Evolutionary conservation across 2,888 invertebrate species (phyloP).

Genomic region (Polyploca ridens): DNA sequence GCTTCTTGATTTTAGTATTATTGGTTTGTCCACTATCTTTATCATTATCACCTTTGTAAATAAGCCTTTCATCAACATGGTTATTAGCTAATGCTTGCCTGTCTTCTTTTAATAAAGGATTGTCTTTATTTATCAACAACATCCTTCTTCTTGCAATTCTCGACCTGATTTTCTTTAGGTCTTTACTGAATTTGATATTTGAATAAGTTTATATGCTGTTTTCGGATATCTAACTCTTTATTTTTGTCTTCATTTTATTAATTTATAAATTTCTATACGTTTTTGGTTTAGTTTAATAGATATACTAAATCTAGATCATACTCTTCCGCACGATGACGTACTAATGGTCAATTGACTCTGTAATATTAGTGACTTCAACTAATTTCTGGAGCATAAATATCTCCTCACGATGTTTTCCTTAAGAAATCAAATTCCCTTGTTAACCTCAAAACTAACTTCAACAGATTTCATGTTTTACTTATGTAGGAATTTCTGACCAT

Average conservation of each 20-base stretch:
- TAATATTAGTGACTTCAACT: not conserved
- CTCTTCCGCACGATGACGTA: not conserved
- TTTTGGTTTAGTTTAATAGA: too few species aligned
- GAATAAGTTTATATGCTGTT: too few species aligned
- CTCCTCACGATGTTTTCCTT: not conserved
- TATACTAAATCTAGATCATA: too few species aligned
- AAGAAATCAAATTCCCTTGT: not conserved
- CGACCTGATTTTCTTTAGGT: too few species aligned
- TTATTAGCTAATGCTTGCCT: not conserved
- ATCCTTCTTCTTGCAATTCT: too few species aligned
- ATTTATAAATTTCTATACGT: too few species aligned
- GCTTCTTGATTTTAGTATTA: not conserved
- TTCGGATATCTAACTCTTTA: too few species aligned
- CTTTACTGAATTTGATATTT: too few species aligned
- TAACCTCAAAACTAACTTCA: not conserved
- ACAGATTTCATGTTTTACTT: not conserved
- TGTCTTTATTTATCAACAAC: too few species aligned
- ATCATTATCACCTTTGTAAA: not conserved
- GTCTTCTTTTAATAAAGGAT: too few species aligned
- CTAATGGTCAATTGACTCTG: not conserved
- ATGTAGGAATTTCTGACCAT: not conserved
- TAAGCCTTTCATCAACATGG: not conserved
- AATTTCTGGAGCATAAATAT: not conserved
- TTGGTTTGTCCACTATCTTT: not conserved
- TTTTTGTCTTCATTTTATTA: too few species aligned